phyloP scores from a whole-genome alignment of 2,888 invertebrate genomes.

The Acleris cristana region DNA sequence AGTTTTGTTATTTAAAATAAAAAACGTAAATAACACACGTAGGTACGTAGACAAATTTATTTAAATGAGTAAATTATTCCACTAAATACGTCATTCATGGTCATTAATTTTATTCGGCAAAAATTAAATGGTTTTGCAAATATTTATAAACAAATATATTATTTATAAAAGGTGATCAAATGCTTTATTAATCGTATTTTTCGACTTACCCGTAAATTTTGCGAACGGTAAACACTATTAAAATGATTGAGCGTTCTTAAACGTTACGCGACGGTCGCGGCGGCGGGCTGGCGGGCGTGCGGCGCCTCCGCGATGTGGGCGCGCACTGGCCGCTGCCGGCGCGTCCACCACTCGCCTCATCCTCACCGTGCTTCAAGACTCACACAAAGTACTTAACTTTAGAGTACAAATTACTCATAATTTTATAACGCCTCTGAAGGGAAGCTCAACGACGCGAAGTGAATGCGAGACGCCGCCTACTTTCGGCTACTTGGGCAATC shows the following conservation, averaged over 20 bases:
- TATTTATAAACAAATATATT: too few species aligned
- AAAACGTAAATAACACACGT: conserved; percentile 5
- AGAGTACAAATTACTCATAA: too few species aligned
- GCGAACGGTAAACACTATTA: neutral
- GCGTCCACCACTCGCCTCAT: neutral
- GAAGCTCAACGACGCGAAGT: too few species aligned
- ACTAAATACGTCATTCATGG: neutral
- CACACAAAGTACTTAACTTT: too few species aligned
- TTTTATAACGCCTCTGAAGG: too few species aligned
- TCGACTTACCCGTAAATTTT: conserved; percentile 3
- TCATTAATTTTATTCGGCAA: neutral
- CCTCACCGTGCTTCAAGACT: too few species aligned
- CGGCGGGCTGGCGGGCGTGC: conserved; percentile 39
- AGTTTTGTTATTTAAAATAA: conserved; percentile 18
- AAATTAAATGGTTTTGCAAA: neutral
- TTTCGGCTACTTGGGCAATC: too few species aligned
- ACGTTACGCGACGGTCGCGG: neutral
- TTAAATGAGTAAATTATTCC: neutral
- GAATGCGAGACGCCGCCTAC: too few species aligned
- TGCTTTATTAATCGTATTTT: too few species aligned
- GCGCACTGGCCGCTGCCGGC: conserved; percentile 42
- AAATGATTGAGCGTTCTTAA: neutral
- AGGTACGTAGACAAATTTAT: neutral
- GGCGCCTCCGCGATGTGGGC: conserved; percentile 40
- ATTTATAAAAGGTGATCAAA: too few species aligned